Base-by-base conservation (phyloP, 92 coral and sea anemone species). In the Porites evermanni region DNA sequence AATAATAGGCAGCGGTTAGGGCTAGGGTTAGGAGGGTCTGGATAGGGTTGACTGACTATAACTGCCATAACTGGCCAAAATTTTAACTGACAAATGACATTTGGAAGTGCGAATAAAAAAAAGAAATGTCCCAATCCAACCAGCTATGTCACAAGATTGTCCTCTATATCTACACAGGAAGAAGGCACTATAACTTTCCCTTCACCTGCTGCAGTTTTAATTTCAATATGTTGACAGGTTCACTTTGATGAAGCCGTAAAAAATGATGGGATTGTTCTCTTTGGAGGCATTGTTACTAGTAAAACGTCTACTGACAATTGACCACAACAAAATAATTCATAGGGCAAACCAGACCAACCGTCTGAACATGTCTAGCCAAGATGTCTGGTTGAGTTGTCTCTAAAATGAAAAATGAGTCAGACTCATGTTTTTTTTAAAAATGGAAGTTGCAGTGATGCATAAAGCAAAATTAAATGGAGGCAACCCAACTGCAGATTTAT, bases 171-270 rank as follows among this genome's bases (percentile, higher is more conserved):
- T 2, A 29, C 32, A 29, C 32, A 18, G 75, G 24, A 71, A 20
- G 75, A 71, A 71, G 75, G 54, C 75, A 19, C 66, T 59, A 12
- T 64, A 75, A 74, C 79, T 74, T 74, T 63, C 24, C 63, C 79
- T 74, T 74, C 64, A 74, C n/a, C 64, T 53, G 66, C 65, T 75
- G 79, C 38, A 75, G 16, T 75, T 53, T 75, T 3, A 75, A 18
- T 75, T 75, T 75, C 79, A 75, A 19, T 53, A 75, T 54, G 79
- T 16, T 74, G 52, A 53, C 72, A 23, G 72, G 5, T 67, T 67
- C 72, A 38, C 32, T 67, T 67, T 14, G 77, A 50, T 72, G 77
- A 32, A 72, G 20, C 77, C 26, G 60, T 72, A 24, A 72, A 70
- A 72, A 72, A 72, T 72, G 32, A 72, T 72, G 32, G 13, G 77